Base-by-base conservation (phyloP, 2,113 vertebrate genomes). In the Bubo scandiacus region DNA sequence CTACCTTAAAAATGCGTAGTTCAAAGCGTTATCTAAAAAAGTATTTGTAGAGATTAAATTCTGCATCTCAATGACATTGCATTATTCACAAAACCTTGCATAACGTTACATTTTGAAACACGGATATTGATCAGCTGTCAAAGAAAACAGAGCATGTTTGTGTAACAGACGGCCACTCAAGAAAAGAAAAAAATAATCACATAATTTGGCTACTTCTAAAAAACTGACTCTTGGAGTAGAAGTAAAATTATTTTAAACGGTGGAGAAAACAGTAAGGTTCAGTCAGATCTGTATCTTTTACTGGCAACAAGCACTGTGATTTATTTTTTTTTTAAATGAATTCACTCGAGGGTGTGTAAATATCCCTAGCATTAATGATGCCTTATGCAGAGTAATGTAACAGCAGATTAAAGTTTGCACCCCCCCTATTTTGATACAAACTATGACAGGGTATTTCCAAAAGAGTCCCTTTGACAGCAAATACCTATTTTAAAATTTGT, bases 21-120 rank as follows among this genome's bases (percentile, higher is more conserved):
- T 95, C 65, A 88, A 93, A 94, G 80, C 36, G 27, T 91, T 61
- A 72, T 45, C 86, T 81, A 79, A 87, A 94, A 94, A 90, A 92
- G 22, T 81, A 68, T 68, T 84, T 88, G 61, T 66, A 94, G 83
- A 91, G 73, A 52, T 81, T 7, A 87, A 92, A 63, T 85, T 91
- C 57, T 62, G 0, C 63, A 29, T 78, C 68, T 81, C 36, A 26
- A 3, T 72, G 57, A 62, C 27, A 16, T 12, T 55, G 66, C 57
- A 84, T 61, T 79, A 88, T 52, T 92, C 77, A 71, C n/a, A 32
- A 90, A 91, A 43, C 52, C 47, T 84, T 15, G 6, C 43, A 34
- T 52, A 72, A 91, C 23, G n/a, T 63, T 92, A 65, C 40, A 57
- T 58, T 87, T 79, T 86, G 43, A 71, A 90, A 92, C 55, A 36